Conservation (phyloP, 2,888 invertebrate genomes). For the Trissolcus brochymenae region DNA sequence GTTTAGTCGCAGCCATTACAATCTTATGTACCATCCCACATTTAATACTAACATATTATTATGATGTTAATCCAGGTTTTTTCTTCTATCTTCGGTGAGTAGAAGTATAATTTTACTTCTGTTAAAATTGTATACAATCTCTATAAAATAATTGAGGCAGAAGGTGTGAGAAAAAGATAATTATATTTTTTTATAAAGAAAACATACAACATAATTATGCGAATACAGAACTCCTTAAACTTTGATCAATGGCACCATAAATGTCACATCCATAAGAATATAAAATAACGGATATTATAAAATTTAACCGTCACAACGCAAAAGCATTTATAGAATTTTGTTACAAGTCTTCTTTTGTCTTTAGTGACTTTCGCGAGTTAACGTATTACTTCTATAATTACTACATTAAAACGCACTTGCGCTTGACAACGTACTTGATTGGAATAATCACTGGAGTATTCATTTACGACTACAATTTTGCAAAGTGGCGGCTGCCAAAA, state of each 20-base stretch:
- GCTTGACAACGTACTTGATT: conserved; percentile 63
- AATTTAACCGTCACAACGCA: conserved; percentile 35
- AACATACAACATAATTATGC: conserved; percentile 46
- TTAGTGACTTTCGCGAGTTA: conserved; percentile 37
- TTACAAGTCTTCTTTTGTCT: conserved; percentile 38
- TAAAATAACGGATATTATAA: neutral
- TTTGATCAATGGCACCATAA: conserved; percentile 50
- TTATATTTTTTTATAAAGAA: conserved; percentile 32
- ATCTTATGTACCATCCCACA: conserved; percentile 60
- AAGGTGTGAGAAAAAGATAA: conserved; percentile 12
- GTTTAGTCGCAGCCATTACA: conserved; percentile 59
- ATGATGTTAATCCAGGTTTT: conserved; percentile 61
- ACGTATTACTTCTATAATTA: conserved; percentile 62
- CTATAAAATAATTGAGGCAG: neutral
- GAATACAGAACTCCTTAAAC: conserved; percentile 41
- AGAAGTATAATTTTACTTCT: neutral
- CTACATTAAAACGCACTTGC: conserved; percentile 65
- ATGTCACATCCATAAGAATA: conserved; percentile 35
- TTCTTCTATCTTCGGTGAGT: conserved; percentile 64
- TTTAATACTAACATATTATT: conserved; percentile 62
- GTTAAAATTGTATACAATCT: neutral
- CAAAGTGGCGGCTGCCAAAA: conserved; percentile 63
- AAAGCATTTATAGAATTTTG: conserved; percentile 37
- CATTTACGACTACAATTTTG: conserved; percentile 62
- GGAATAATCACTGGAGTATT: conserved; percentile 64